phyloP scores from a whole-genome alignment of 1,140 invertebrate species.

The Lanistes nyassanus region DNA sequence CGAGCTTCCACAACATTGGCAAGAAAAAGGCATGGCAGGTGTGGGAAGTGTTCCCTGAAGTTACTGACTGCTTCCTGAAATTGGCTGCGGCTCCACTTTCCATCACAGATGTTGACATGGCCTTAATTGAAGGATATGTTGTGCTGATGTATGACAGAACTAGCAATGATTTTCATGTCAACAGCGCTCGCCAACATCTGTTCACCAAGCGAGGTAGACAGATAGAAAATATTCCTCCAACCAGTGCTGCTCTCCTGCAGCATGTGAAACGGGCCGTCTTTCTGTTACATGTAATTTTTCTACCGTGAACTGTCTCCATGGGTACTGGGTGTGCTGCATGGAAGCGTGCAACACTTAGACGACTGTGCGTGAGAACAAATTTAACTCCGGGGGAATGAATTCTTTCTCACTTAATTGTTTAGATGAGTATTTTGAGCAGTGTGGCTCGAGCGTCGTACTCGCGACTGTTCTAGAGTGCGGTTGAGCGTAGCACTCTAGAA shows the following conservation, averaged over 20 bases:
- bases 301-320: too few species aligned
- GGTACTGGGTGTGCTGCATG: too few species aligned
- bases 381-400: too few species aligned
- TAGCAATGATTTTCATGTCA: conserved; percentile 15
- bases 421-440: too few species aligned
- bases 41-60: not conserved
- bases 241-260: conserved; percentile 12
- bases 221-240: too few species aligned
- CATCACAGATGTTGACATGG: conserved; percentile 24
- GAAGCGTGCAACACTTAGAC: too few species aligned
- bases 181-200: conserved; percentile 27
- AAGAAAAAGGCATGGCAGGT: not conserved
- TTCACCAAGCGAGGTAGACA: conserved; percentile 5
- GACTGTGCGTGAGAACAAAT: too few species aligned
- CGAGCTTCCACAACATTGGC: not conserved
- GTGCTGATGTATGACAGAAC: conserved; percentile 35
- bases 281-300: too few species aligned
- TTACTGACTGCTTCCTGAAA: conserved; percentile 24
- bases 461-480: too few species aligned
- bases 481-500: too few species aligned
- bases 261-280: conserved; percentile 14
- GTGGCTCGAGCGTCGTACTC: too few species aligned
- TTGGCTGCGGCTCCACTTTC: conserved; percentile 26
- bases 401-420: too few species aligned
- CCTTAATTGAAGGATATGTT: conserved; percentile 34